Conservation (phyloP, 2,888 invertebrate genomes). For the Leptinotarsa peninsularis region DNA sequence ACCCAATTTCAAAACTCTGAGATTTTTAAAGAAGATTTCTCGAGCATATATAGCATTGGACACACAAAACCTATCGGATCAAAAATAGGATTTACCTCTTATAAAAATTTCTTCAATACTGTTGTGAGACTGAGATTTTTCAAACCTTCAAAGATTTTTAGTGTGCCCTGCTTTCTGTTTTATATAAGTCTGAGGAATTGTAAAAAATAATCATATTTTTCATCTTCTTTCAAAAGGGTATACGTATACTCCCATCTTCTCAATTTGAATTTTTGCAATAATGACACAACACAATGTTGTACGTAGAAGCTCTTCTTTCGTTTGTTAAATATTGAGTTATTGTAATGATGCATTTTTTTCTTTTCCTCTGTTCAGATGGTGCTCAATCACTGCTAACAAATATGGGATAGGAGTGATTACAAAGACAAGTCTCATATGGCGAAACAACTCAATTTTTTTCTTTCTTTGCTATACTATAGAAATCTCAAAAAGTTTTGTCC, state of each 20-base stretch:
- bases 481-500: constrained; percentile 54
- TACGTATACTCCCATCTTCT: constrained; percentile 28
- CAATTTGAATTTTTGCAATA: constrained; percentile 26
- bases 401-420: constrained; percentile 40
- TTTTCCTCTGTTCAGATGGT: constrained; percentile 29
- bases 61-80: constrained; percentile 40
- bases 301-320: constrained; percentile 34
- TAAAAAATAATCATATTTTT: neutral
- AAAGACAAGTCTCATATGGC: constrained; percentile 41
- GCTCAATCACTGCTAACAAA: constrained; percentile 41
- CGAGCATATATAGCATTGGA: constrained; percentile 35
- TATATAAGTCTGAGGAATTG: constrained; percentile 32
- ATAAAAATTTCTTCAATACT: constrained; percentile 25
- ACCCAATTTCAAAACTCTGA: constrained; percentile 23
- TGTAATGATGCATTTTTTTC: neutral
- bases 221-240: neutral
- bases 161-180: constrained; percentile 27
- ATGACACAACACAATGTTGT: constrained; percentile 34
- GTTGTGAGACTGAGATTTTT: constrained; percentile 24
- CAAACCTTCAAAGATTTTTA: constrained; percentile 16
- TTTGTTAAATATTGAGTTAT: neutral
- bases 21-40: constrained; percentile 36
- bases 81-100: constrained; percentile 35
- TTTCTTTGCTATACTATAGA: constrained; percentile 46
- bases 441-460: constrained; percentile 25